Percentiles rank a stretch among this genome's conserved stretches.
Evolutionary conservation across 2,797 vertebrate species (phyloP).

Genomic region (Molossus alvarezi): DNA sequence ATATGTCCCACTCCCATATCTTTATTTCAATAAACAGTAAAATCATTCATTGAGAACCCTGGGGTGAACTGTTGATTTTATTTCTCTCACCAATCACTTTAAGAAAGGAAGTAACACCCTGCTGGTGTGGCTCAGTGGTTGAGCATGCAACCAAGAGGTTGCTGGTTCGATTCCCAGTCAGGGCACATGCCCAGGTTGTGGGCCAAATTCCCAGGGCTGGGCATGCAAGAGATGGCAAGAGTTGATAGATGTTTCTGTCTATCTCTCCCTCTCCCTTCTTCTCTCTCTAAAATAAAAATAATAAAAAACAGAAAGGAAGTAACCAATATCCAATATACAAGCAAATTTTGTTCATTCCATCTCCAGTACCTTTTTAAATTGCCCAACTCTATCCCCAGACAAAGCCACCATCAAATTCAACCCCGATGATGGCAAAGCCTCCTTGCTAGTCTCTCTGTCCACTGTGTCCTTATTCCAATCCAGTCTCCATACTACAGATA

Average conservation of each 20-base stretch:
- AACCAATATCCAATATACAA: neutral
- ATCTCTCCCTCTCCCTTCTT: no score
- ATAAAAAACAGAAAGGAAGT: neutral
- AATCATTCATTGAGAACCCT: neutral
- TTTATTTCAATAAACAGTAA: neutral
- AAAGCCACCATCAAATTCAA: neutral
- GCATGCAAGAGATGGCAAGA: no score
- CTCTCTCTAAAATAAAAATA: no score
- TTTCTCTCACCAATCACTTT: slow-evolving; percentile 6
- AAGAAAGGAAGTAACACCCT: neutral
- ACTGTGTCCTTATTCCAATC: neutral
- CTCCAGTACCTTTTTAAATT: neutral
- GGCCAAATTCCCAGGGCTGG: no score
- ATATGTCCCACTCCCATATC: neutral
- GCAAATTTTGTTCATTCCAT: neutral
- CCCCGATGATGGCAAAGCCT: neutral
- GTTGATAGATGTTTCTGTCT: no score
- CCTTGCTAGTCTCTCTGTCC: neutral
- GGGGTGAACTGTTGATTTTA: neutral
- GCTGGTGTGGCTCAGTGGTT: no score
- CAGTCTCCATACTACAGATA: neutral
- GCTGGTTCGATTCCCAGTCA: no score
- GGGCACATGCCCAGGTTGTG: no score
- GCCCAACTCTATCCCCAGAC: neutral
- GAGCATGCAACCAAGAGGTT: no score